These are phyloP conservation scores for Chironomus riparius DNA, from an alignment of 2,888 invertebrate genomes.

Conservation along the genomic window DNA sequence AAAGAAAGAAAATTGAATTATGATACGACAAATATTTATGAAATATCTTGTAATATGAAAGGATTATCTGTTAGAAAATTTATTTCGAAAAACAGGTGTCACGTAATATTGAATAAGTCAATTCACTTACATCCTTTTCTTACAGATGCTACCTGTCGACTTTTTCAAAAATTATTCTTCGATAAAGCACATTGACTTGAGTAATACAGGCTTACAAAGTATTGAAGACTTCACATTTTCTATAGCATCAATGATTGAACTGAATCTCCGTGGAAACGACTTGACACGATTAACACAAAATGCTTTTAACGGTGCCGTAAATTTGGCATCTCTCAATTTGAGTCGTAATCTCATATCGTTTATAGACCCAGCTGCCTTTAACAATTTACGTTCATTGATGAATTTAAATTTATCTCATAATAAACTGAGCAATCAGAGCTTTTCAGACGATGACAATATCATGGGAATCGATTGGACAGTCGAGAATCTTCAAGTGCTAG, in stretches of 20 bases:
- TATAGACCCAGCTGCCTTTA: background rate
- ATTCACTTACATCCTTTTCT: background rate
- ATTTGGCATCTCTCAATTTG: background rate
- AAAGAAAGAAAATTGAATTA: too few species aligned
- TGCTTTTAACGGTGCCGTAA: slow-evolving; percentile 3
- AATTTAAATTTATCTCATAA: slow-evolving; percentile 16
- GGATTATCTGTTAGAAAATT: too few species aligned
- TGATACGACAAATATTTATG: too few species aligned
- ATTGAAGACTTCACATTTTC: slow-evolving; percentile 4
- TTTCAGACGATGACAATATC: background rate
- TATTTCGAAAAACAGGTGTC: too few species aligned
- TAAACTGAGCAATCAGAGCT: slow-evolving; percentile 11
- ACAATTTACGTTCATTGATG: background rate
- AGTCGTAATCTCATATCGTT: background rate
- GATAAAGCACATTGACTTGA: background rate
- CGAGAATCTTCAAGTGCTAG: background rate
- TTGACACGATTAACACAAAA: background rate
- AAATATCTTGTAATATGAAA: too few species aligned
- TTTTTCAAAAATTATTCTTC: background rate
- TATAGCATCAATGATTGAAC: background rate
- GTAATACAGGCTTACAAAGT: background rate
- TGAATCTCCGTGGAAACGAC: background rate
- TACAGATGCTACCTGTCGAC: background rate
- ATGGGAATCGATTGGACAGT: slow-evolving; percentile 10
- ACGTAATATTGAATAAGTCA: too few species aligned